Base-by-base conservation (phyloP, 2,797 vertebrate species). In the Oryzias sinensis region DNA sequence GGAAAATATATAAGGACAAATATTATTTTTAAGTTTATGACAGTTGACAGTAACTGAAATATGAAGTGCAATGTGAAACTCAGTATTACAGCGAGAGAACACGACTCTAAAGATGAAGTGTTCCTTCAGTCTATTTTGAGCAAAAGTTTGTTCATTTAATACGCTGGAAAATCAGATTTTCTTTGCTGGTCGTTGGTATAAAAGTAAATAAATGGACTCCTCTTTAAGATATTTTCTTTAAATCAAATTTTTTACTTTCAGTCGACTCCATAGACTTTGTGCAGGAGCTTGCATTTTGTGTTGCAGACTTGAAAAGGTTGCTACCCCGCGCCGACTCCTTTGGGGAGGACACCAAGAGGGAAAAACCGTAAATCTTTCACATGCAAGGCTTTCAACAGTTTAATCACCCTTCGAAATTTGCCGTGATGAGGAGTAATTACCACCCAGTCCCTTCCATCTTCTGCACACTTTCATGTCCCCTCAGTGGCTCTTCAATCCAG, bases 351-450 rank as follows among this genome's bases (percentile, higher is more conserved):
- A 82, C 69, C 56, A 55, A 63, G 45, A 40, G 66, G 61, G 56
- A 77, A 76, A 75, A 69, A 66, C 75, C 71, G 64, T 86, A 88
- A 87, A 87, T 88, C 84, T 74, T 66, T 81, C 81, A 76, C 47
- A 68, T 58, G 68, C 48, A 67, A 79, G 68, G 72, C 80, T 71
- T 69, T 74, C 47, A 80, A 70, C 66, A 76, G 70, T 83, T 79
- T 79, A 82, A 77, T 83, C 77, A 68, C 72, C 56, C 82, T 89
- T 88, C 87, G 81, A 87, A 86, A 88, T 57, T 9, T 56, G 25
- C 70, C 83, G 82, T 81, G 83, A 90, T 86, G 84, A 85, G 79
- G 74, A 70, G 77, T 85, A 85, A 88, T 89, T 86, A 69, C 81
- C 53, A 62, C 72, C 64, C 69, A 64, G 82, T 71, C 76, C 60